These are phyloP conservation scores for Serrognathus titanus DNA, from an alignment of 2,888 invertebrate species.

Conservation along the genomic window DNA sequence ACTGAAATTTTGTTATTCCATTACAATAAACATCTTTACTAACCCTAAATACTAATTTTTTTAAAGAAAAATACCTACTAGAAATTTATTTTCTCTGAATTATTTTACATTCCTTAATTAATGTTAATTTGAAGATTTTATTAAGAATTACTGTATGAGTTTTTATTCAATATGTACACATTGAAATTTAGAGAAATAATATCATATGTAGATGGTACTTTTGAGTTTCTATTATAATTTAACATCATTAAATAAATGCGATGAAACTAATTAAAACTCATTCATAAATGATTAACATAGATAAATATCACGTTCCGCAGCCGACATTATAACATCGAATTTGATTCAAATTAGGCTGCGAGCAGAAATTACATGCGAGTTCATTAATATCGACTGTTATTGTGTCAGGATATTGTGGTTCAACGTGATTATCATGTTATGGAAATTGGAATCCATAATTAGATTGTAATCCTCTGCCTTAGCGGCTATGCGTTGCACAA, in stretches of 20 bases:
- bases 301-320: slow-evolving; percentile 9
- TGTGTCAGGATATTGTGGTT: slow-evolving; percentile 24
- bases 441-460: slow-evolving; percentile 28
- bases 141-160: too few relatives aligned
- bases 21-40: too few relatives aligned
- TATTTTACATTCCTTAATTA: too few relatives aligned
- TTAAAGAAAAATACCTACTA: too few relatives aligned
- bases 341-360: slow-evolving; percentile 17
- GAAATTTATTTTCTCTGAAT: too few relatives aligned
- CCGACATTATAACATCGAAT: slow-evolving; percentile 14
- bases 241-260: slow-evolving; percentile 10
- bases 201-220: too few relatives aligned
- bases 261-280: slow-evolving; percentile 16
- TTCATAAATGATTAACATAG: slow-evolving; percentile 17
- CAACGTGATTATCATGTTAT: slow-evolving; percentile 25
- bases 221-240: slow-evolving; percentile 4
- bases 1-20: too few relatives aligned
- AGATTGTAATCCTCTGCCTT: slow-evolving; percentile 21
- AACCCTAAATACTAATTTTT: too few relatives aligned
- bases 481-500: background rate
- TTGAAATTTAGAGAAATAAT: too few relatives aligned
- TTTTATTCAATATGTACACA: too few relatives aligned
- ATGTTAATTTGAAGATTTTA: too few relatives aligned
- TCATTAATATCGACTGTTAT: slow-evolving; percentile 26
- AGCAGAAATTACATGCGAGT: slow-evolving; percentile 23